Evolutionary conservation across 2,888 invertebrate species (phyloP), one percentile per base, ranked within the genome.

Genomic region (Diaprepes abbreviatus): DNA sequence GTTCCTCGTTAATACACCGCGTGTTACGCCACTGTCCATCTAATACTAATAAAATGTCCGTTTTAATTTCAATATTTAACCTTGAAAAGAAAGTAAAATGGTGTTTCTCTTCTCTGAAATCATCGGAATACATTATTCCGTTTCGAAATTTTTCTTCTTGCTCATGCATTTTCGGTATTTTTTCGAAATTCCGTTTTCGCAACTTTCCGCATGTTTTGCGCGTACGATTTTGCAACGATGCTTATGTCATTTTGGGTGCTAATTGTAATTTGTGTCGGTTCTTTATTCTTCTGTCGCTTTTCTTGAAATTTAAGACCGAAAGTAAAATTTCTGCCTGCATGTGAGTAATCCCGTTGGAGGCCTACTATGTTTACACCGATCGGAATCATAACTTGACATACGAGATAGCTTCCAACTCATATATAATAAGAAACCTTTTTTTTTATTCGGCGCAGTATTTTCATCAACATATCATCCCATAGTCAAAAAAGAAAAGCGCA

Each of bases 71-170:
- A 33, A 60, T 36, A 48, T 35, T 50, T 60, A 69, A 64, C 63
- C 63, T 63, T 69, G 68, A 58, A 63, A 69, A 38, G 63, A 69
- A 69, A 68, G 58, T 58, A 58, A 57, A 14, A 62, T 10, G 55
- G 55, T 33, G 40, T 67, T 52, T 52, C 52, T 60, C 60, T 50
- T 59, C 48, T 50, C 28, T 12, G 48, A 50, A 50, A 50, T 14
- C 48, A n/a, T 10, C 28, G 12, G 48, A 28, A 50, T 50, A 50
- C 7, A 31, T 50, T 50, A 50, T 24, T 12, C 45, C 1, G 12
- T 45, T 50, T 50, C 48, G 48, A 50, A 50, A 50, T 28, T 28
- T 24, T 24, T 14, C 28, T 6, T 12, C 4, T 48, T 9, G 10
- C 14, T 10, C 28, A 3, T 28, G 10, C 12, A 14, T 16, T 50